Evolutionary conservation across 2,797 vertebrate species (phyloP).

Genomic region (Acrossocheilus wenchowensis): DNA sequence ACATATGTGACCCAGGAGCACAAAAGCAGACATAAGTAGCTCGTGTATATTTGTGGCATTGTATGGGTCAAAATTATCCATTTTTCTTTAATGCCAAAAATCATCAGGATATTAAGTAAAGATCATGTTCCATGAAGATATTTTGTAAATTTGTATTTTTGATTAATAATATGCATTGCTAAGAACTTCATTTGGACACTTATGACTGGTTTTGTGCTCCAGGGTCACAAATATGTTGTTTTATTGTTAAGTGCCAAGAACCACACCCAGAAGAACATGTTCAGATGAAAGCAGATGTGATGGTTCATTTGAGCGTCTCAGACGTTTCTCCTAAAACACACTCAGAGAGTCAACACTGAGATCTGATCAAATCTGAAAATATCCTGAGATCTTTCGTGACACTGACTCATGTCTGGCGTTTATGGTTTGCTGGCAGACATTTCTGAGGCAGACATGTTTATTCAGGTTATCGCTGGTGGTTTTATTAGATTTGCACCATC

Average conservation of each 20-base stretch:
- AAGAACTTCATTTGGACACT: too few relatives aligned
- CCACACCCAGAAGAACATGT: neutral
- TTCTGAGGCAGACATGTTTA: constrained; percentile 5
- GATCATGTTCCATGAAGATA: too few relatives aligned
- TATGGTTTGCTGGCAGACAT: neutral
- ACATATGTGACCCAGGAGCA: too few relatives aligned
- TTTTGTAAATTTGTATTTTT: too few relatives aligned
- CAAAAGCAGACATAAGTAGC: too few relatives aligned
- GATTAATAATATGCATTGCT: too few relatives aligned
- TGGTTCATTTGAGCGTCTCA: neutral
- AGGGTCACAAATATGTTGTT: neutral
- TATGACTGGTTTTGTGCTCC: neutral
- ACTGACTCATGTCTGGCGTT: neutral
- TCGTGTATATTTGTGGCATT: too few relatives aligned
- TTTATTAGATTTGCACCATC: neutral
- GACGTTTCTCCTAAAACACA: neutral
- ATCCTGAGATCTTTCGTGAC: too few relatives aligned
- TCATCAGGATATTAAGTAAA: too few relatives aligned
- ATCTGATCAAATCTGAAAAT: neutral
- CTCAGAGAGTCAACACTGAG: neutral
- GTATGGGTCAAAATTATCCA: too few relatives aligned
- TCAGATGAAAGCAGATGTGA: neutral
- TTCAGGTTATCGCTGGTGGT: constrained; percentile 8
- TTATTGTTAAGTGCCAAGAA: neutral
- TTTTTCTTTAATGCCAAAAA: too few relatives aligned